phyloP scores from a whole-genome alignment of 2,797 vertebrate genomes.

The Amniataba percoides region DNA sequence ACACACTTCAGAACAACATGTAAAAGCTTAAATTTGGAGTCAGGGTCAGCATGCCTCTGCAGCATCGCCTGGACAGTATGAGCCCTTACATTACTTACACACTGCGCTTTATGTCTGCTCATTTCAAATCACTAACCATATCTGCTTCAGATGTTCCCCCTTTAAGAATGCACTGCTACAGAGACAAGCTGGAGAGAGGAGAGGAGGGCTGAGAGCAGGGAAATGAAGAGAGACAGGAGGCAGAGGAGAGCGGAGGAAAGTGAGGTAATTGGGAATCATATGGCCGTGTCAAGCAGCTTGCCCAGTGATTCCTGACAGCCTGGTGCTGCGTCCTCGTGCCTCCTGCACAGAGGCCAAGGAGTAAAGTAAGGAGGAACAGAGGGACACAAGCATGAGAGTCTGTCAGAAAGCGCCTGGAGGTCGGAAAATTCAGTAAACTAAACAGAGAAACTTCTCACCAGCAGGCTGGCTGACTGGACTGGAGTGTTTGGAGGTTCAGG shows the following conservation, averaged over 20 bases:
- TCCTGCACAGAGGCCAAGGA: slow-evolving; percentile 60
- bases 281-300: slow-evolving; percentile 62
- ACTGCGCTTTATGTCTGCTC: not conserved
- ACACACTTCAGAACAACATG: not conserved
- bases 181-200: slow-evolving; percentile 24
- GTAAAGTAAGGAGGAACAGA: slow-evolving; percentile 64
- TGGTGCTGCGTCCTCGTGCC: slow-evolving; percentile 56
- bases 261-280: slow-evolving; percentile 64
- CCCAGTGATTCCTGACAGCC: slow-evolving; percentile 67
- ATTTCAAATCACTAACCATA: slow-evolving; percentile 14
- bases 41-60: not conserved
- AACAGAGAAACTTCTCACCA: slow-evolving; percentile 75
- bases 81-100: not conserved
- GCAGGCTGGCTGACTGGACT: slow-evolving; percentile 56
- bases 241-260: slow-evolving; percentile 40
- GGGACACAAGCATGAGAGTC: slow-evolving; percentile 68
- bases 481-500: slow-evolving; percentile 49
- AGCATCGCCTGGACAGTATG: not conserved
- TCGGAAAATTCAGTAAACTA: slow-evolving; percentile 85
- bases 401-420: slow-evolving; percentile 81
- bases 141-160: slow-evolving; percentile 17
- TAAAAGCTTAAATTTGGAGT: not conserved
- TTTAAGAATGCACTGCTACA: slow-evolving; percentile 19
- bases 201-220: slow-evolving; percentile 2
- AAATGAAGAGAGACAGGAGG: slow-evolving; percentile 40